These are phyloP conservation scores for Pteropus alecto DNA, from an alignment of 2,113 vertebrate genomes.

Conservation along the genomic window DNA sequence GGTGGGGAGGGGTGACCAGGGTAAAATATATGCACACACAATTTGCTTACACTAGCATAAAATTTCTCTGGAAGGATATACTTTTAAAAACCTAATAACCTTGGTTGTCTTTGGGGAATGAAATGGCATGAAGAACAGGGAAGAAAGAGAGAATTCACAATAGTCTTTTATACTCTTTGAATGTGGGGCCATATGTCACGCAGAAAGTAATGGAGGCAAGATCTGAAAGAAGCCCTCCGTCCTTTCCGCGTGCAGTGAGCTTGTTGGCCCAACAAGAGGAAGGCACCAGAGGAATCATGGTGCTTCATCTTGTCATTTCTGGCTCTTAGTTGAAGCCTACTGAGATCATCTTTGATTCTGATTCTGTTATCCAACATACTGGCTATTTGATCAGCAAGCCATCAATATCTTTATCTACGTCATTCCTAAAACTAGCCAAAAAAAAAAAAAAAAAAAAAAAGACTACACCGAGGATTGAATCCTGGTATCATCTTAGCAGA, in stretches of 20 bases:
- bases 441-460: not conserved
- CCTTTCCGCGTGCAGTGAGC: not conserved
- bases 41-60: not conserved
- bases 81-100: not conserved
- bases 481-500: not conserved
- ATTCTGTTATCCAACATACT: constrained; percentile 20
- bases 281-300: not conserved
- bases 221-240: not conserved
- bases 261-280: not conserved
- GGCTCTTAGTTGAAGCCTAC: not conserved
- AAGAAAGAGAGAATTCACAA: not conserved
- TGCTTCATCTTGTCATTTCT: not conserved
- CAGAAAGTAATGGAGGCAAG: not conserved
- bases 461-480: not conserved
- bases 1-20: not conserved
- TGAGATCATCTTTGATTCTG: not conserved
- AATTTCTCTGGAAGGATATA: not conserved
- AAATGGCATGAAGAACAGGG: not conserved
- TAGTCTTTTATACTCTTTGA: not conserved
- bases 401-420: not conserved
- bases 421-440: not conserved
- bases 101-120: not conserved
- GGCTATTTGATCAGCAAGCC: not conserved
- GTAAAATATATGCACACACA: not conserved
- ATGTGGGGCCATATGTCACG: not conserved